phyloP scores from a whole-genome alignment of 2,888 invertebrate species.

The Sympetrum striolatum region DNA sequence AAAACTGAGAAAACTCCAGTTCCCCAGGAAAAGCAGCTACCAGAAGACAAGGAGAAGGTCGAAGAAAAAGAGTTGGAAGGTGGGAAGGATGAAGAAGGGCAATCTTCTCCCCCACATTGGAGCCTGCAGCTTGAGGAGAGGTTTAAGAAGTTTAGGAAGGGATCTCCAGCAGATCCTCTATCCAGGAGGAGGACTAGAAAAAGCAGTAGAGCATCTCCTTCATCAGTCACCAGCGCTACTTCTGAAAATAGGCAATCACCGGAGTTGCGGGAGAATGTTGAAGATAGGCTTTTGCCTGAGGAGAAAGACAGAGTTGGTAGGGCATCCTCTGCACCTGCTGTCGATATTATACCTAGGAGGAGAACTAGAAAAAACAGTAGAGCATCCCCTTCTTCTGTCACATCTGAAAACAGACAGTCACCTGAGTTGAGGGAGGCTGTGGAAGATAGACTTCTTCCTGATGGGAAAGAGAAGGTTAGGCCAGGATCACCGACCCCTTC shows the following conservation, averaged over 20 bases:
- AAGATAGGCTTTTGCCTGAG: background rate
- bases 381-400: background rate
- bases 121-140: background rate
- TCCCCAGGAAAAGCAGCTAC: background rate
- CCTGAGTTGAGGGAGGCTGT: background rate
- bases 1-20: background rate
- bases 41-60: background rate
- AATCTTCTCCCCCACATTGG: background rate
- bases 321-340: background rate
- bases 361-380: background rate
- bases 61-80: background rate
- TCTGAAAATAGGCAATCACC: background rate
- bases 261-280: background rate
- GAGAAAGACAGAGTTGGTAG: too few species aligned
- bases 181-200: background rate
- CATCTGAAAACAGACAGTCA: background rate
- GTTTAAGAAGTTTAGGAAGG: background rate
- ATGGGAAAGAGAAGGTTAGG: background rate
- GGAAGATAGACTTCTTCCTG: background rate
- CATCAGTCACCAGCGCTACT: background rate
- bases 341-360: background rate
- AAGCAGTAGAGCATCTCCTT: background rate
- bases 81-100: background rate
- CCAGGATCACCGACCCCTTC: background rate
- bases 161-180: background rate